Evolutionary conservation across 2,888 invertebrate species (phyloP).

Genomic region (Podabrus alpinus): DNA sequence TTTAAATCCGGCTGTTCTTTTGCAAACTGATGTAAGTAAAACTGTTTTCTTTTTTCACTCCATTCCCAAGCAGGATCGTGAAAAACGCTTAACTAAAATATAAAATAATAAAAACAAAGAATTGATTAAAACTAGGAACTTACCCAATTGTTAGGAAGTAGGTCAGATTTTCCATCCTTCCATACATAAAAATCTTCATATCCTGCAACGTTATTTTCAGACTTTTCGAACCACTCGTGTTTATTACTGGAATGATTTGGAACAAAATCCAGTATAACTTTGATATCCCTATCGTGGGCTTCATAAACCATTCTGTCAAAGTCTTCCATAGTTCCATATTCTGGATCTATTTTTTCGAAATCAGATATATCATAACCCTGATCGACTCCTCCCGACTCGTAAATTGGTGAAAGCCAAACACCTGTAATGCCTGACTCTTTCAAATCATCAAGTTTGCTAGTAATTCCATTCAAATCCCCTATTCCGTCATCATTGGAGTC

Average conservation of each 20-base stretch:
- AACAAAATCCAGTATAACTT: conserved; percentile 56
- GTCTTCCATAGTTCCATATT: conserved; percentile 75
- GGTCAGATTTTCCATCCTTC: conserved; percentile 57
- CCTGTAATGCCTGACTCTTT: conserved; percentile 71
- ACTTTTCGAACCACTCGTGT: conserved; percentile 81
- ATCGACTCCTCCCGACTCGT: conserved; percentile 81
- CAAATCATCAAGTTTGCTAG: conserved; percentile 44
- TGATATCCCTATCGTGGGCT: conserved; percentile 63
- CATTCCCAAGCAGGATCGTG: conserved; percentile 45
- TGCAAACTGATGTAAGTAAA: conserved; percentile 81
- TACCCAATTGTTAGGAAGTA: conserved; percentile 81
- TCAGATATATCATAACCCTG: conserved; percentile 87
- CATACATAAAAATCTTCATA: conserved; percentile 81
- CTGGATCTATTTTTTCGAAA: conserved; percentile 71
- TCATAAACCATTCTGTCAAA: conserved; percentile 63
- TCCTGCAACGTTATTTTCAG: conserved; percentile 62
- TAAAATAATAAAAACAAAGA: not conserved
- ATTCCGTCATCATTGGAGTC: conserved; percentile 85
- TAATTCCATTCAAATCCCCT: conserved; percentile 80
- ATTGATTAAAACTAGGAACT: conserved; percentile 26
- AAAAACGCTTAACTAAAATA: conserved; percentile 43
- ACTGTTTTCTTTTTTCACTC: conserved; percentile 54
- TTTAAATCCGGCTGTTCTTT: conserved; percentile 81
- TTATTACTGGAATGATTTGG: conserved; percentile 73
- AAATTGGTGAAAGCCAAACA: conserved; percentile 86